Conservation (phyloP, 2,113 vertebrate species). For the Xiphophorus couchianus region DNA sequence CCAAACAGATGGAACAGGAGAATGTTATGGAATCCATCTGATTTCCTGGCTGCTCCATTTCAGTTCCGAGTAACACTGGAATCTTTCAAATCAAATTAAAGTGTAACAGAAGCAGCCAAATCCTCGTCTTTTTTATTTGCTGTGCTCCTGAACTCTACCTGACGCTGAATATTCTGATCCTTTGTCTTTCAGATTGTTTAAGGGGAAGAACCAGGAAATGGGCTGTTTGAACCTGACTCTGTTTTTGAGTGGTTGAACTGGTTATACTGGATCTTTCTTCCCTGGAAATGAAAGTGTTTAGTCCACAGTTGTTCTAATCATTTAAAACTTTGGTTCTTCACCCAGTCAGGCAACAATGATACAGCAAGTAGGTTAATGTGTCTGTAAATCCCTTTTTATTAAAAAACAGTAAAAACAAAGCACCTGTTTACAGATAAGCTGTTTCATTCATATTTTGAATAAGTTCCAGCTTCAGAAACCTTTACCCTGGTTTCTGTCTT, state of each 20-base stretch:
- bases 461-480: too few relatives aligned
- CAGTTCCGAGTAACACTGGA: not conserved
- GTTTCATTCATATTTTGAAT: too few relatives aligned
- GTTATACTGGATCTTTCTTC: not conserved
- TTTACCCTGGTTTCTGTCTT: too few relatives aligned
- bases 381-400: too few relatives aligned
- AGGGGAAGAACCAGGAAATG: not conserved
- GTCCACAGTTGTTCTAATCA: too few relatives aligned
- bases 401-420: too few relatives aligned
- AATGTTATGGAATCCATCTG: not conserved
- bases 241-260: not conserved
- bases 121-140: not conserved
- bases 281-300: not conserved
- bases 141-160: not conserved
- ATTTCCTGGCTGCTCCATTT: not conserved
- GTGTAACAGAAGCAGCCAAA: not conserved
- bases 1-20: conserved; percentile 5
- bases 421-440: too few relatives aligned
- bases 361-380: too few relatives aligned
- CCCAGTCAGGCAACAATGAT: too few relatives aligned
- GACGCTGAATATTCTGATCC: not conserved
- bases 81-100: not conserved
- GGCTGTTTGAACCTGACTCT: not conserved
- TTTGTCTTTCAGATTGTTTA: not conserved
- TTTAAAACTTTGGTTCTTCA: too few relatives aligned